Conservation (phyloP, 2,113 vertebrate species). For the Okapia johnstoni region DNA sequence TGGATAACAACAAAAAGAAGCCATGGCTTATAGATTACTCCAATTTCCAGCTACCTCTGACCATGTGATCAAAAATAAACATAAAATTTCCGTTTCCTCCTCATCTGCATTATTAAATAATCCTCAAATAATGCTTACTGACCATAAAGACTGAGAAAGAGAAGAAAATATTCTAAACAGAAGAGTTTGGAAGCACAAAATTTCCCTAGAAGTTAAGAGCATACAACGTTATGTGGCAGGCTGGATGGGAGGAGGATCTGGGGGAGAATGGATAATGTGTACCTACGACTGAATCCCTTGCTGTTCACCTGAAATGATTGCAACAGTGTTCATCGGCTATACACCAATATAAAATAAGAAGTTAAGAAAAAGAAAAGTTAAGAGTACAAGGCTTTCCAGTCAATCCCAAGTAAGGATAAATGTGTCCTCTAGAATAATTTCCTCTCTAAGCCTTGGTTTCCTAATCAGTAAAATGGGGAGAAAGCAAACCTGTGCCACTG, state of each 20-base stretch:
- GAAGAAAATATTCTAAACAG: neutral
- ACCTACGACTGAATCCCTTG: neutral
- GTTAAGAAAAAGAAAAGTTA: neutral
- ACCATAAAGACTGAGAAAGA: neutral
- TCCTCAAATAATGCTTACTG: neutral
- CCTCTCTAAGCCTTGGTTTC: neutral
- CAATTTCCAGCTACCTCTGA: slow-evolving; percentile 12
- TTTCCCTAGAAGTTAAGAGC: neutral
- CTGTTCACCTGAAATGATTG: neutral
- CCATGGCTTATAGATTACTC: neutral
- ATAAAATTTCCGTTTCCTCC: neutral
- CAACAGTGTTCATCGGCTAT: neutral
- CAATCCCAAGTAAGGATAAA: neutral
- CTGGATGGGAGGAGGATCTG: neutral
- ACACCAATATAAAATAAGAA: neutral
- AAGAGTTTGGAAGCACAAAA: neutral
- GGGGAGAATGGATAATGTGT: neutral
- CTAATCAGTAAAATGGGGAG: neutral
- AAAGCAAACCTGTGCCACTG: neutral
- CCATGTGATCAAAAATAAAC: neutral
- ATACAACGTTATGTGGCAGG: neutral
- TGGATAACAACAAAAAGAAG: neutral
- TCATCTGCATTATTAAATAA: neutral
- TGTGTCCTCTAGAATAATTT: neutral
- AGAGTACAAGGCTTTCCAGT: neutral